A percentile compares a stretch with the other conserved stretches of the same genome.
phyloP scores from a whole-genome alignment of 2,113 vertebrate genomes.

The Calonectris borealis region DNA sequence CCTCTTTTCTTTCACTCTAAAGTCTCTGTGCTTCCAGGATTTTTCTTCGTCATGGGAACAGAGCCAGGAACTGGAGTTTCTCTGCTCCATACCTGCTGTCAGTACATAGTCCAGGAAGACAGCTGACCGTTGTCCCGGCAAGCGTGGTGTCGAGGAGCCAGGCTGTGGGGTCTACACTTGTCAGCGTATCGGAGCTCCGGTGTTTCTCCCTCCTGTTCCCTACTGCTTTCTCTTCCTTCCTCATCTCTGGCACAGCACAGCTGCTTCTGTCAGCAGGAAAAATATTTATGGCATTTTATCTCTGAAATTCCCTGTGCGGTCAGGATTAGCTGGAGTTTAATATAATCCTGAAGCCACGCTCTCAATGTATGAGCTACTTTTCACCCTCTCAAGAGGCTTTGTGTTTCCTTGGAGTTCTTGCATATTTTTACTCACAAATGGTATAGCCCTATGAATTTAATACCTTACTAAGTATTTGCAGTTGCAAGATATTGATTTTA shows the following conservation, averaged over 20 bases:
- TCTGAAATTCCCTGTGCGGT: not conserved
- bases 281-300: not conserved
- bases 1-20: not conserved
- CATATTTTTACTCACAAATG: not conserved
- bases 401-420: not conserved
- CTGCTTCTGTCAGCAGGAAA: not conserved
- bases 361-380: not conserved
- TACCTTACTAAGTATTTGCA: not conserved
- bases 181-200: rapidly evolving
- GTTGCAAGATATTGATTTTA: not conserved
- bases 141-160: rapidly evolving
- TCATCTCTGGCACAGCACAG: not conserved
- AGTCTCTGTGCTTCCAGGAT: not conserved
- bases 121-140: not conserved
- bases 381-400: not conserved
- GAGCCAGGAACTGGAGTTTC: not conserved
- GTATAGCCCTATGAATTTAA: not conserved
- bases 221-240: not conserved
- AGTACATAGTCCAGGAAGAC: not conserved
- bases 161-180: not conserved
- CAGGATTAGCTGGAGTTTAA: constrained; percentile 15
- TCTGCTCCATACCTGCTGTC: not conserved
- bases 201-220: not conserved
- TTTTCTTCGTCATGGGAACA: not conserved
- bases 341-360: not conserved